Evolutionary conservation across 2,797 vertebrate genomes (phyloP), one percentile per base, ranked within the genome.

Genomic region (Fistularia tabacaria): DNA sequence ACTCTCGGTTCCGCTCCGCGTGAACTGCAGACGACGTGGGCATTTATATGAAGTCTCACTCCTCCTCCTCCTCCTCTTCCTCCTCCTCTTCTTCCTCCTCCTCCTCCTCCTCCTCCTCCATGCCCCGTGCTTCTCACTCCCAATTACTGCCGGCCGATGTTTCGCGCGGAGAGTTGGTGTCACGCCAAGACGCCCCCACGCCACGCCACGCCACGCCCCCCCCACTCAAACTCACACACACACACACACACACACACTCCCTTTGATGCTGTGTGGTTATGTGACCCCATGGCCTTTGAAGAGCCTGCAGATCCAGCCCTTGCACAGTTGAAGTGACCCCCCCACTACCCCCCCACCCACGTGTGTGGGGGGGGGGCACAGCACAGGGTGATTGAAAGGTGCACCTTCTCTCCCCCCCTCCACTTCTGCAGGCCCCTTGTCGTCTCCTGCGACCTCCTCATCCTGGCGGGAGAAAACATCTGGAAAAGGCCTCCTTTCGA

Each of bases 161-260:
- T 80, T 53, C 59, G 71, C 59, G 76, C 71, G 58, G 87, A 90
- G 87, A 86, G 88, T 84, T 57, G 44, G 62, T 85, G 81, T 80
- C 79, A 76, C 71, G 50, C 71, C 53, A 50, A 49, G 71, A 51
- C 64, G 14, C 52, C 59, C 46, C 62, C 42, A 45, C 40, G 25
- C 66, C 46, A 47, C 38, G 73, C 36, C 66, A 83, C 82, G 77
- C 79, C 79, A n/a, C n/a, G n/a, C 72, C 76, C 54, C 47, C 62
- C 12, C 73, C 54, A 44, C 55, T 12, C 25, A 2, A 2, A 25
- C 25, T 5, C 25, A 25, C 25, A 25, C 25, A 25, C 25, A 25
- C 25, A 25, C 25, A 25, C 25, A 25, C 25, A 25, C 25, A 25
- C 25, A 25, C 25, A 25, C 25, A 25, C 25, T 25, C 25, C 25